Base-by-base conservation (phyloP, 92 coral and sea anemone species). In the Siderastrea radians region DNA sequence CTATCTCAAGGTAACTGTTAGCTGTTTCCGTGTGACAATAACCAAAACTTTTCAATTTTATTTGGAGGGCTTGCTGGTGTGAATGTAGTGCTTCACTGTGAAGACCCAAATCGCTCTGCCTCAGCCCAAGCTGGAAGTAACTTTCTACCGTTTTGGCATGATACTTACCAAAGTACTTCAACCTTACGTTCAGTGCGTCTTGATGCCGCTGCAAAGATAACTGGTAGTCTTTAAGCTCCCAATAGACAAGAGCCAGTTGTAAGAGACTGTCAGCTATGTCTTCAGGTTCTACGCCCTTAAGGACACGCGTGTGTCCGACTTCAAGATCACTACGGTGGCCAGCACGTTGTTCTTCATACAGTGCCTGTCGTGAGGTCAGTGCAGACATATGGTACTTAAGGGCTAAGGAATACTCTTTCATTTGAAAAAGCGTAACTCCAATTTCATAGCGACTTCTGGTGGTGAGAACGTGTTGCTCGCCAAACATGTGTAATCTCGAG, bases 391-490 rank as follows among this genome's bases (percentile, higher is more conserved):
- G n/a, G 57, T 43, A 47, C 19, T 60, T 0, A 38, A 72, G 81
- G 16, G 87, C 87, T 13, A 14, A 53, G 49, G 9, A 0, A 55
- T 66, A 66, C 50, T 4, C n/a, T 49, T 16, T 13, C 74, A 66
- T 52, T 80, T 66, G 12, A 11, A 5, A 68, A 16, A 68, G 54
- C 53, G 86, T 68, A 15, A 6, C 19, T 0, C 73, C 80, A 44
- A 60, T 47, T 8, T 72, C 68, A 73, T 26, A 10, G 52, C 46
- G 67, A 13, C 84, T 75, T 14, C n/a, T 68, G 17, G 86, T 78
- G 1, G 77, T 82, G 68, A 55, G 54, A 49, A 14, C 1, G 15
- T 68, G 62, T 1, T 69, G 50, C 53, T 82, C 57, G 7, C 78
- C 77, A 6, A 70, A 48, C 13, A 82, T 1, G 7, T 82, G 16